Percentiles rank a stretch among this genome's conserved stretches.
phyloP scores from a whole-genome alignment of 2,888 invertebrate species.

The Callinectes sapidus region DNA sequence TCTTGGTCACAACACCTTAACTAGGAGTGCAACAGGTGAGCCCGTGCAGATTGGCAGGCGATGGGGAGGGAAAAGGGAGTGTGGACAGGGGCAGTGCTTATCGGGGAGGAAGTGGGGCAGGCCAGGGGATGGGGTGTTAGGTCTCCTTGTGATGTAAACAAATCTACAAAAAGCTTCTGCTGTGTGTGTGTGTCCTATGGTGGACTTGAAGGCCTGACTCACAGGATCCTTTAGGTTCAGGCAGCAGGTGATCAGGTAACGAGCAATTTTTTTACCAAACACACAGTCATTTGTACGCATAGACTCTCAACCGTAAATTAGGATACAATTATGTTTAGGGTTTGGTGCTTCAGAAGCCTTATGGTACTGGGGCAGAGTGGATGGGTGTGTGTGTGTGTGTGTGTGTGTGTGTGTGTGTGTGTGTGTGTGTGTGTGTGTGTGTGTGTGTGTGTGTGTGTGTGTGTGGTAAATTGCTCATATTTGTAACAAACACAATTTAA shows the following conservation, averaged over 20 bases:
- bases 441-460: conserved; percentile 34
- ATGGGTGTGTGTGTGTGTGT: conserved; percentile 31
- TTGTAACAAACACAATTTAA: background rate
- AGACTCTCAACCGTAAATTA: background rate
- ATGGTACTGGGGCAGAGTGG: background rate
- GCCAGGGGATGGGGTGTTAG: background rate
- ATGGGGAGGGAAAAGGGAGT: background rate
- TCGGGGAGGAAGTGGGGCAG: background rate
- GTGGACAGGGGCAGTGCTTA: background rate
- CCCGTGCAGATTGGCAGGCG: background rate
- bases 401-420: conserved; percentile 30
- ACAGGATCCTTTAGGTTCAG: conserved; percentile 3
- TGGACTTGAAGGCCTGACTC: background rate
- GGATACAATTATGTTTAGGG: background rate
- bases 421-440: conserved; percentile 29
- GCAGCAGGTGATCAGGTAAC: background rate
- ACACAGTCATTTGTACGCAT: conserved; percentile 6
- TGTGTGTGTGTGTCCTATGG: background rate
- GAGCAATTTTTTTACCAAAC: background rate
- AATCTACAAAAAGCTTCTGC: background rate
- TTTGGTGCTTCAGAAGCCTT: background rate
- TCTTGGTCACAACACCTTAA: background rate
- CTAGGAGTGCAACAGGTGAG: background rate
- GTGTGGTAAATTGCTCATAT: background rate
- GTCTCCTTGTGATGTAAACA: background rate